A percentile compares a stretch with the other conserved stretches of the same genome.
phyloP scores from a whole-genome alignment of 2,113 vertebrate genomes.

The Gila orcuttii region DNA sequence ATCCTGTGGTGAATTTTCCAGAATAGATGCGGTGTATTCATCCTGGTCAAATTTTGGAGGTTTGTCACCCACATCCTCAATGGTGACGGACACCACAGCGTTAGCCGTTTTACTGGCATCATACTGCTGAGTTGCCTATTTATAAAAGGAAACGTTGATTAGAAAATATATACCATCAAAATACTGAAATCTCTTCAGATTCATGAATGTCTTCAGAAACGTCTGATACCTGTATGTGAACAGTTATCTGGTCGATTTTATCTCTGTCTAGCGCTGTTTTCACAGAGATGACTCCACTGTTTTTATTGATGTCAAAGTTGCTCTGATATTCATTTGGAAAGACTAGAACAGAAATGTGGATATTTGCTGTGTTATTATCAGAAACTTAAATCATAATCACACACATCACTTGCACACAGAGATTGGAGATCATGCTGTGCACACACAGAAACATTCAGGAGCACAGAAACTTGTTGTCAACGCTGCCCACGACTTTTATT shows the following conservation, averaged over 20 bases:
- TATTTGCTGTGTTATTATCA: neutral
- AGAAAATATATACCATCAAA: neutral
- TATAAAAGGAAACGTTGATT: neutral
- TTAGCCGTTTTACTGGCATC: conserved; percentile 72
- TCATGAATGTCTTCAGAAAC: neutral
- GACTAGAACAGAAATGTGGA: conserved; percentile 63
- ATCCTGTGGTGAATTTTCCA: conserved; percentile 73
- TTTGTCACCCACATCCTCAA: conserved; percentile 77
- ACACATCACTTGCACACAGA: too few relatives aligned
- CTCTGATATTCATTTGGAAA: conserved; percentile 58
- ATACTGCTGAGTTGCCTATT: conserved; percentile 76
- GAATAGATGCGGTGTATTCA: conserved; percentile 63
- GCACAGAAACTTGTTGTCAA: too few relatives aligned
- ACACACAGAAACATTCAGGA: too few relatives aligned
- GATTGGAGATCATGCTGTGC: too few relatives aligned
- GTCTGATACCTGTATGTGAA: conserved; percentile 77
- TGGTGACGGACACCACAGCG: conserved; percentile 70
- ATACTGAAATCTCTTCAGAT: neutral
- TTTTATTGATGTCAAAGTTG: conserved; percentile 61
- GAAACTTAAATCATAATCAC: neutral
- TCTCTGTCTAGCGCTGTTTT: conserved; percentile 73
- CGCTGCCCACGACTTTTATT: too few relatives aligned
- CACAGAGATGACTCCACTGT: conserved; percentile 71
- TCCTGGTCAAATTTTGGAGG: conserved; percentile 65
- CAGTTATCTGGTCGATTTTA: conserved; percentile 62